phyloP scores from a whole-genome alignment of 1,140 invertebrate species.

The Panagrolaimus sp. region DNA sequence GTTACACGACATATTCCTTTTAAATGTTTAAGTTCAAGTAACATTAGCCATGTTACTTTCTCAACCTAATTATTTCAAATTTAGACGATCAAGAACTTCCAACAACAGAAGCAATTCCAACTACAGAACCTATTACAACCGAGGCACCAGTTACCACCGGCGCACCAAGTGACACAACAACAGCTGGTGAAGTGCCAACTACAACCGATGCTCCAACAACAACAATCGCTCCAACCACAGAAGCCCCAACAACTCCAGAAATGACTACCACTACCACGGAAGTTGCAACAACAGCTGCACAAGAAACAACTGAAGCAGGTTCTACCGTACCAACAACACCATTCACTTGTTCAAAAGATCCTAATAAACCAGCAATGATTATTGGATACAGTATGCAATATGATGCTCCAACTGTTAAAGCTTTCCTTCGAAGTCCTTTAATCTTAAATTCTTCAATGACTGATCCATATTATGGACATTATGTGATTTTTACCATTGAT shows the following conservation, averaged over 20 bases:
- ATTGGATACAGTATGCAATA: no score
- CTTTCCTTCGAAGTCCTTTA: no score
- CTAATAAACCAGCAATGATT: background rate
- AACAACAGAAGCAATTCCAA: background rate
- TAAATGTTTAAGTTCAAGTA: background rate
- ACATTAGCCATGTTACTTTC: background rate
- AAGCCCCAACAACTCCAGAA: background rate
- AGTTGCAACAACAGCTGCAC: background rate
- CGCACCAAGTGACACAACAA: background rate
- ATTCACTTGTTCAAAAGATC: background rate
- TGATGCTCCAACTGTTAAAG: no score
- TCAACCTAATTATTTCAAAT: no score
- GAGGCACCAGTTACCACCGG: background rate
- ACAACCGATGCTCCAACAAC: constrained; percentile 1
- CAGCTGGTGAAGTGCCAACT: background rate
- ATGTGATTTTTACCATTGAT: no score
- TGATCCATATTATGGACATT: no score
- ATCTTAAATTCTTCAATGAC: no score
- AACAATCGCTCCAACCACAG: background rate
- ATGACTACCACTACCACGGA: background rate
- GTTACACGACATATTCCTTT: background rate
- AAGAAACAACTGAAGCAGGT: background rate
- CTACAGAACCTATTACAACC: background rate
- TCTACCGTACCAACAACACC: background rate
- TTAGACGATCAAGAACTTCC: background rate